These are phyloP conservation scores for Drosophila willistoni DNA, from an alignment of 1,140 invertebrate species.

Conservation along the genomic window DNA sequence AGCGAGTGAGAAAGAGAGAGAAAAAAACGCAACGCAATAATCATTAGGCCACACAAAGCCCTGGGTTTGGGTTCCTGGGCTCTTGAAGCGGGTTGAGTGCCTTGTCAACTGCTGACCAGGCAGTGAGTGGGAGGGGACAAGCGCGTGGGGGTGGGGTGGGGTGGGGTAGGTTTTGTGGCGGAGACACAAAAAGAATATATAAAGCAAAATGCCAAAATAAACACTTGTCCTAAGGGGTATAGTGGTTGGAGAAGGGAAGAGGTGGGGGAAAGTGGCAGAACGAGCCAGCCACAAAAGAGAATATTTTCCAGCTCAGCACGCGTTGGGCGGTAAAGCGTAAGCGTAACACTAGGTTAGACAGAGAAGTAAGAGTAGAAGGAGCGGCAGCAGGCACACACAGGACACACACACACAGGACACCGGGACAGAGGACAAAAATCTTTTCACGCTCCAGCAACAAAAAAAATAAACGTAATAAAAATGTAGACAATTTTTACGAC, in stretches of 20 bases:
- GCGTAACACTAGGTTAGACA: not conserved
- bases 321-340: slow-evolving; percentile 35
- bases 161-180: slow-evolving; percentile 19
- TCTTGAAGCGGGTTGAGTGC: slow-evolving; percentile 63
- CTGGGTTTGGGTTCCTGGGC: slow-evolving; percentile 12
- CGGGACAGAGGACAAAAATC: slow-evolving; percentile 47
- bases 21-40: slow-evolving; percentile 59
- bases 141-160: slow-evolving; percentile 1
- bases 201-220: slow-evolving; percentile 76
- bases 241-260: not conserved
- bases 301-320: slow-evolving; percentile 76
- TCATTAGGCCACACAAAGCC: slow-evolving; percentile 72
- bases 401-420: slow-evolving; percentile 46
- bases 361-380: not conserved
- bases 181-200: slow-evolving; percentile 31
- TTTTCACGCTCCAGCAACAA: slow-evolving; percentile 41
- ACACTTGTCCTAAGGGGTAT: slow-evolving; percentile 62
- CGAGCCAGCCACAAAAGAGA: slow-evolving; percentile 61
- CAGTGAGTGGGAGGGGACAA: slow-evolving; percentile 8
- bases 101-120: slow-evolving; percentile 62
- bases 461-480: slow-evolving; percentile 61
- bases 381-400: not conserved
- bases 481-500: slow-evolving; percentile 80
- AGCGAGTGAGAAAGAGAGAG: slow-evolving; percentile 12
- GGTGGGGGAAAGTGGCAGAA: slow-evolving; percentile 10